Evolutionary conservation across 2,888 invertebrate species (phyloP).

Genomic region (Chrysomela aeneicollis): DNA sequence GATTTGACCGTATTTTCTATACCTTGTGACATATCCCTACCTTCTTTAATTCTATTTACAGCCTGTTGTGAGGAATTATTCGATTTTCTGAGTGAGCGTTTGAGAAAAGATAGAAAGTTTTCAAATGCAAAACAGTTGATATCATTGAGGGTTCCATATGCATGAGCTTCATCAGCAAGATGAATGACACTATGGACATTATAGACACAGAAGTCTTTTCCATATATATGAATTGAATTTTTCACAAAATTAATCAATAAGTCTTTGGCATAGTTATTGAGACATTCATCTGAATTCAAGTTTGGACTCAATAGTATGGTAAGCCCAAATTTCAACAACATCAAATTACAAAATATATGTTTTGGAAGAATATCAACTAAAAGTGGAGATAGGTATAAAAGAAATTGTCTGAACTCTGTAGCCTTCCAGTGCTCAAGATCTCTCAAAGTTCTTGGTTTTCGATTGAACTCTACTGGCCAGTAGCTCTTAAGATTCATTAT

Average conservation of each 20-base stretch:
- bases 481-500: slow-evolving; percentile 8
- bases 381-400: slow-evolving; percentile 32
- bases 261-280: slow-evolving; percentile 12
- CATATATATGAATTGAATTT: slow-evolving; percentile 16
- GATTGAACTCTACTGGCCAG: slow-evolving; percentile 34
- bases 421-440: slow-evolving; percentile 37
- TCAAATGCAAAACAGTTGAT: slow-evolving; percentile 23
- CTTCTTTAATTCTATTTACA: slow-evolving; percentile 23
- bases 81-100: slow-evolving; percentile 12
- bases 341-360: slow-evolving; percentile 27
- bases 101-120: slow-evolving; percentile 15
- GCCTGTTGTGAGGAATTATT: slow-evolving; percentile 24
- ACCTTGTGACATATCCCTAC: slow-evolving; percentile 12
- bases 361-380: slow-evolving; percentile 26
- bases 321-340: slow-evolving; percentile 27
- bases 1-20: slow-evolving; percentile 11
- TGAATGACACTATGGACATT: slow-evolving; percentile 22
- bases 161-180: slow-evolving; percentile 14
- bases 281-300: slow-evolving; percentile 9
- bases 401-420: slow-evolving; percentile 36
- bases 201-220: slow-evolving; percentile 22
- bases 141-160: slow-evolving; percentile 18
- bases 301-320: slow-evolving; percentile 11
- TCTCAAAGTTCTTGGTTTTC: slow-evolving; percentile 32
- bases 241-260: slow-evolving; percentile 3